A percentile compares a stretch with the other conserved stretches of the same genome.
phyloP scores from a whole-genome alignment of 2,888 invertebrate species.

The Athrips mouffetella region DNA sequence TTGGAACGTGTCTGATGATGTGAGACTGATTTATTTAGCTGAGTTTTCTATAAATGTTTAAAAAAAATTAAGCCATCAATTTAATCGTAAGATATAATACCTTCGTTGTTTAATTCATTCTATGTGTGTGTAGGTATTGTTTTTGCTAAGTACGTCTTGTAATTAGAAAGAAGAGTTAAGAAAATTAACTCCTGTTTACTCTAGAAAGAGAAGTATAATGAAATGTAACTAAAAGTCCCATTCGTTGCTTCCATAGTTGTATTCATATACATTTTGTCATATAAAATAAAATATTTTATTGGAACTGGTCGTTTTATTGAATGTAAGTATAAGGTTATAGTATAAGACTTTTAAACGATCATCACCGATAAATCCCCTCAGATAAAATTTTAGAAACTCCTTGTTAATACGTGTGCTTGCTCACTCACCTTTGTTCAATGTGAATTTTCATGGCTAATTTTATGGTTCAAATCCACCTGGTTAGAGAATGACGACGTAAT shows the following conservation, averaged over 20 bases:
- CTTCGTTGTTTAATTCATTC: slow-evolving; percentile 27
- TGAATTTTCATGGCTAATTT: too few species aligned
- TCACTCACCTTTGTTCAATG: too few species aligned
- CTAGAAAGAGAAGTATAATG: slow-evolving; percentile 20
- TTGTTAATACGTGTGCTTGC: too few species aligned
- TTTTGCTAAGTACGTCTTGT: slow-evolving; percentile 15
- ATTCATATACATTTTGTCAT: slow-evolving; percentile 64
- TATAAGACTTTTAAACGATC: too few species aligned
- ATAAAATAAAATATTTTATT: slow-evolving; percentile 60
- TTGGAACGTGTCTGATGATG: slow-evolving; percentile 49
- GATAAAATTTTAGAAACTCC: too few species aligned
- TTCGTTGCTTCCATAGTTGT: slow-evolving; percentile 70
- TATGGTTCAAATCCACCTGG: too few species aligned
- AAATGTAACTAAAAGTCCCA: slow-evolving; percentile 47
- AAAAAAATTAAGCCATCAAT: too few species aligned
- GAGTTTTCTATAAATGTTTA: too few species aligned
- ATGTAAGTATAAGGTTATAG: too few species aligned
- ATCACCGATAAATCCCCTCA: too few species aligned
- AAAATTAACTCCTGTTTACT: slow-evolving; percentile 25
- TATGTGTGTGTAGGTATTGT: slow-evolving; percentile 16
- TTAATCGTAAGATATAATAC: not conserved
- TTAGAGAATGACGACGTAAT: too few species aligned
- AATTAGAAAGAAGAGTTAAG: slow-evolving; percentile 15
- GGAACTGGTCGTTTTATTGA: slow-evolving; percentile 3
- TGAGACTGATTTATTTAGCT: slow-evolving; percentile 55